These are phyloP conservation scores for Chaetops frenatus DNA, from an alignment of 2,113 vertebrate species.

Conservation along the genomic window DNA sequence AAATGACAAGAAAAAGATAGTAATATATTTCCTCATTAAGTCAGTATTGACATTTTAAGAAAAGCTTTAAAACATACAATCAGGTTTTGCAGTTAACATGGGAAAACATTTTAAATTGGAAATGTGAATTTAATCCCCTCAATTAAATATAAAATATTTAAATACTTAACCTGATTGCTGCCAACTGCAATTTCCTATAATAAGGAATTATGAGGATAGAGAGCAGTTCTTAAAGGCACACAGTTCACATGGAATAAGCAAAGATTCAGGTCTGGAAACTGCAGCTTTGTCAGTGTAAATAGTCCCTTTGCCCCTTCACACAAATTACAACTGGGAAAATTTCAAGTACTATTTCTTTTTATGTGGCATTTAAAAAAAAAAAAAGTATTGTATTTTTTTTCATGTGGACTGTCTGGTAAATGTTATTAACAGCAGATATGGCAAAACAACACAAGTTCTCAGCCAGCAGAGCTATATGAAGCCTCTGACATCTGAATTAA, in stretches of 20 bases:
- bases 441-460: neutral
- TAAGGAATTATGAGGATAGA: neutral
- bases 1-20: neutral
- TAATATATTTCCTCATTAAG: neutral
- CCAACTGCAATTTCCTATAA: constrained; percentile 28
- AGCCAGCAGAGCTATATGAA: neutral
- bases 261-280: neutral
- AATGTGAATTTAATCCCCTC: constrained; percentile 24
- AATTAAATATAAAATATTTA: constrained; percentile 40
- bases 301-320: neutral
- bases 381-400: neutral
- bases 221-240: neutral
- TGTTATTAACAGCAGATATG: neutral
- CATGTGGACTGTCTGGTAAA: neutral
- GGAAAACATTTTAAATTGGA: constrained; percentile 25
- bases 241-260: neutral
- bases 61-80: neutral
- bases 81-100: neutral
- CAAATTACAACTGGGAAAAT: neutral
- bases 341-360: neutral
- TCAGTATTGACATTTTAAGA: neutral
- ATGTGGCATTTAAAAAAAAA: neutral
- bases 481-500: neutral
- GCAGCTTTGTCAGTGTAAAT: neutral
- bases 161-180: constrained; percentile 34